A percentile compares a stretch with the other conserved stretches of the same genome.
Evolutionary conservation across 2,888 invertebrate species (phyloP).

Genomic region (Nemurella pictetii): DNA sequence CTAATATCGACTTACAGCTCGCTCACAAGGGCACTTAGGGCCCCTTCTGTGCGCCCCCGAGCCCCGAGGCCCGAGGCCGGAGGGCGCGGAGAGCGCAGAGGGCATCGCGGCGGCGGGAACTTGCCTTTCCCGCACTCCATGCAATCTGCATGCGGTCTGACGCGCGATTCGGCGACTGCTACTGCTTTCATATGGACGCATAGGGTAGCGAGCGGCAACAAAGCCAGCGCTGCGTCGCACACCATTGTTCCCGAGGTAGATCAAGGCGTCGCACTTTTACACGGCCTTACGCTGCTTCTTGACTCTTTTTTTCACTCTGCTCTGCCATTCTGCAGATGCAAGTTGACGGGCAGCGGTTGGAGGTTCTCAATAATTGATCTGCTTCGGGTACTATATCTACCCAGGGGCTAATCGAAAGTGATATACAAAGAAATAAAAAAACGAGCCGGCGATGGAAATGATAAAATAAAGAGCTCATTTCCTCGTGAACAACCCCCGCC

Average conservation of each 20-base stretch:
- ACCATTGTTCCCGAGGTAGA: no score
- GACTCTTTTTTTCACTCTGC: background rate
- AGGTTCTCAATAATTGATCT: background rate
- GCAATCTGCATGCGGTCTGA: no score
- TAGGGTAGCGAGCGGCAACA: background rate
- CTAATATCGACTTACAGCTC: background rate
- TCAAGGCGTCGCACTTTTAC: no score
- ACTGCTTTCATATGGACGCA: background rate
- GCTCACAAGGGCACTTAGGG: background rate
- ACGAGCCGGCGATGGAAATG: background rate
- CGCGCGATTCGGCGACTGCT: background rate
- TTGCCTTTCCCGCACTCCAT: background rate
- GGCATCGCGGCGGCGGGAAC: no score
- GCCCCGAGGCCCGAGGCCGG: background rate
- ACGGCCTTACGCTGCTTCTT: no score
- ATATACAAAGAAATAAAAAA: background rate
- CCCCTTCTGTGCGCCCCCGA: background rate
- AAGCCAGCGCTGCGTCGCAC: background rate
- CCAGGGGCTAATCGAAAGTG: background rate
- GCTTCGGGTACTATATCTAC: background rate
- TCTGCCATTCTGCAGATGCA: no score
- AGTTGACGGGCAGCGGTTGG: no score
- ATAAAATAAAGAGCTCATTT: background rate
- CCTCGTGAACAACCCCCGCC: no score
- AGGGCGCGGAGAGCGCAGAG: no score